Percentiles rank a stretch among this genome's conserved stretches.
phyloP scores from a whole-genome alignment of 2,797 vertebrate species.

The Notamacropus eugenii region DNA sequence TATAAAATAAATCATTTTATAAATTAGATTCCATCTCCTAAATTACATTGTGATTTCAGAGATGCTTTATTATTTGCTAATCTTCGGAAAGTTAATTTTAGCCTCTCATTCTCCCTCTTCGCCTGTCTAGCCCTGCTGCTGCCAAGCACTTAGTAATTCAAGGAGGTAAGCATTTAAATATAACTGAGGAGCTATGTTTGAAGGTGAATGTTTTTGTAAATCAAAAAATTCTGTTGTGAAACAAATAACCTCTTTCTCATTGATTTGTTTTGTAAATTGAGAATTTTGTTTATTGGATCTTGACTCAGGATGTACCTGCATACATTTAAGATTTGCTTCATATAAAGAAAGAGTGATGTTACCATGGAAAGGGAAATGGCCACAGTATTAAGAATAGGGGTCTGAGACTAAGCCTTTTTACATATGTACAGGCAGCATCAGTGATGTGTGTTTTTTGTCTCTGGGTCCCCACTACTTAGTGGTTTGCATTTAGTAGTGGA shows the following conservation, averaged over 20 bases:
- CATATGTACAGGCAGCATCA: neutral
- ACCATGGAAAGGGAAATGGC: neutral
- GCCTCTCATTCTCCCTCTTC: neutral
- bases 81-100: no score
- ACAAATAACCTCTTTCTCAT: neutral
- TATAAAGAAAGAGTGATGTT: neutral
- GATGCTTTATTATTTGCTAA: neutral
- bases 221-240: neutral
- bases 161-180: neutral
- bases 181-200: neutral
- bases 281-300: neutral
- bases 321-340: neutral
- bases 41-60: neutral
- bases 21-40: neutral
- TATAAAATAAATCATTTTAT: neutral
- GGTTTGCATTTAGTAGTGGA: neutral
- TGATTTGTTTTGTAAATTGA: neutral
- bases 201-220: neutral
- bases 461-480: neutral
- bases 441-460: neutral
- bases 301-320: neutral
- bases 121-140: neutral
- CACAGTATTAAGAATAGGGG: neutral
- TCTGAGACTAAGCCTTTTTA: neutral
- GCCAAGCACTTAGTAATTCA: neutral